Evolutionary conservation across 2,888 invertebrate genomes (phyloP).

Genomic region (Conchocele bisecta): DNA sequence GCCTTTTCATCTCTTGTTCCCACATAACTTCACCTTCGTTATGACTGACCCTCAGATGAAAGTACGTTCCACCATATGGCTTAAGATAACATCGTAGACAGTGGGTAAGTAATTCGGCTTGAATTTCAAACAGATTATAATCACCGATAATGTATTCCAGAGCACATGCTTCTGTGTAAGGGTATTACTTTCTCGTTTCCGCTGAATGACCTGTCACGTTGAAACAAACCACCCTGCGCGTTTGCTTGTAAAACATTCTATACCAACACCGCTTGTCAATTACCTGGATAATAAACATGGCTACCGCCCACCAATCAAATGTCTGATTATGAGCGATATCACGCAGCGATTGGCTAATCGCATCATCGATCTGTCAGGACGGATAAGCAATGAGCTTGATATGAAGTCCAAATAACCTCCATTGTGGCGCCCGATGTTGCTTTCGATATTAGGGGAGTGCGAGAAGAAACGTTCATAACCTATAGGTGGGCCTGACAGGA

Average conservation of each 20-base stretch:
- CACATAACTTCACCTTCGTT: too few species aligned
- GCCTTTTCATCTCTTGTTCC: too few species aligned
- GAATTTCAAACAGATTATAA: conserved; percentile 4
- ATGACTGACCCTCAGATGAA: too few species aligned
- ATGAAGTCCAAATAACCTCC: too few species aligned
- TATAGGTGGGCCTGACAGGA: too few species aligned
- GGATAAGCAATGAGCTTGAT: conserved; percentile 52
- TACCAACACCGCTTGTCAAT: conserved; percentile 34
- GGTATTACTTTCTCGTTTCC: background rate
- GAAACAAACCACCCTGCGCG: background rate
- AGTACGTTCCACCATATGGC: too few species aligned
- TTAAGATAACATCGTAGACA: too few species aligned
- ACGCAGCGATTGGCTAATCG: conserved; percentile 36
- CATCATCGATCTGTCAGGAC: conserved; percentile 46
- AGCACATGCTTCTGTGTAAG: conserved; percentile 1
- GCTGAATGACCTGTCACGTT: conserved; percentile 3
- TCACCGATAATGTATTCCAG: conserved; percentile 5
- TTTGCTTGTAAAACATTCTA: too few species aligned
- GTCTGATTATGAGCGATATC: conserved; percentile 1
- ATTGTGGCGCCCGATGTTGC: conserved; percentile 41
- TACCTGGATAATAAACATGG: conserved; percentile 20
- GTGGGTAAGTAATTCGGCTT: conserved; percentile 1
- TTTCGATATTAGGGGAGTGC: conserved; percentile 42
- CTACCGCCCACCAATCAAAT: conserved; percentile 24
- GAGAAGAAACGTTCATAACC: too few species aligned